phyloP scores from a whole-genome alignment of 2,888 invertebrate species.

The Cosmia pyralina region DNA sequence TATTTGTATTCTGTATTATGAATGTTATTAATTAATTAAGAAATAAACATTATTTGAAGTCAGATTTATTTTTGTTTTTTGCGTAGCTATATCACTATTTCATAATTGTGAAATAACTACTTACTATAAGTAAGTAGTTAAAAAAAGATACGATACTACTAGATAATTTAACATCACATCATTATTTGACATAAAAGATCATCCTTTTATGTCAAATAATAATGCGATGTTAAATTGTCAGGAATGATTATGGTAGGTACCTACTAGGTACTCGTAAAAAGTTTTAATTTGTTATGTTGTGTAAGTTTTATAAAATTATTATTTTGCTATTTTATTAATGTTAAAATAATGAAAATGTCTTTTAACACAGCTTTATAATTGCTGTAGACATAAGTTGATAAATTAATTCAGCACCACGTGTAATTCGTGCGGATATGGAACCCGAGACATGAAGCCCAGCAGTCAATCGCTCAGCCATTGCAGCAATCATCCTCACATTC shows the following conservation, averaged over 20 bases:
- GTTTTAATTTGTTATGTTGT: background rate
- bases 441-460: background rate
- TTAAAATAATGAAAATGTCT: background rate
- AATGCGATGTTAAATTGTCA: background rate
- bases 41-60: background rate
- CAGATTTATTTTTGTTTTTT: background rate
- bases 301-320: no score
- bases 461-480: background rate
- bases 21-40: background rate
- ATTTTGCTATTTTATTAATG: background rate
- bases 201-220: constrained; percentile 4
- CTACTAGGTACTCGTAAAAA: background rate
- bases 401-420: background rate
- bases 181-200: no score
- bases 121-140: no score
- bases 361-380: background rate
- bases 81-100: no score
- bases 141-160: no score
- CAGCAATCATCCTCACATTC: background rate
- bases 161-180: no score
- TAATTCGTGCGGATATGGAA: background rate
- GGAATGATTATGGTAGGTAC: background rate
- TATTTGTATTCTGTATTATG: background rate
- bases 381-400: background rate
- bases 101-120: no score